These are phyloP conservation scores for Spilarctia lutea DNA, from an alignment of 2,888 invertebrate genomes.

Conservation along the genomic window DNA sequence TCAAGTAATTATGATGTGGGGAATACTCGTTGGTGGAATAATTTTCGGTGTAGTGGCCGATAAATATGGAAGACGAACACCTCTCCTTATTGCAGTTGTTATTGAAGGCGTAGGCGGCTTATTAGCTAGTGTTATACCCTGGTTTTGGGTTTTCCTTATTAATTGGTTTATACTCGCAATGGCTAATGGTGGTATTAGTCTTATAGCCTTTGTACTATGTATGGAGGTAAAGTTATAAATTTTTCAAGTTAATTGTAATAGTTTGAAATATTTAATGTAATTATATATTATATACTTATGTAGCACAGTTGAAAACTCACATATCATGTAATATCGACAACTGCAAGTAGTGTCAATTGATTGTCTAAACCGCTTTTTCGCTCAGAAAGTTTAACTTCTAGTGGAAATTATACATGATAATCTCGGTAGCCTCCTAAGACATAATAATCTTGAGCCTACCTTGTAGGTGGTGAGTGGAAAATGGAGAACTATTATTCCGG, in stretches of 20 bases:
- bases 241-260: neutral
- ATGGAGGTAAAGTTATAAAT: constrained; percentile 78
- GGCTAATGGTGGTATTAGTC: constrained; percentile 88
- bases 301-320: neutral
- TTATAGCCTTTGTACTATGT: constrained; percentile 89
- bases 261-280: neutral
- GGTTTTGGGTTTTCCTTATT: constrained; percentile 84
- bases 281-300: too few species aligned
- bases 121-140: constrained; percentile 83
- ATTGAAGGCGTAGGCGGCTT: constrained; percentile 84
- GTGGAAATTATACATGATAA: too few species aligned
- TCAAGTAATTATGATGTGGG: constrained; percentile 88
- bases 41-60: constrained; percentile 88
- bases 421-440: neutral
- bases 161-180: constrained; percentile 86
- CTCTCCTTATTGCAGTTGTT: constrained; percentile 85
- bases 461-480: constrained; percentile 86
- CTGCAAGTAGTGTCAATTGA: neutral
- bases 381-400: too few species aligned
- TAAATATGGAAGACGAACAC: constrained; percentile 86
- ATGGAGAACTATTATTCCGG: constrained; percentile 87
- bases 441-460: neutral
- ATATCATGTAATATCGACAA: neutral
- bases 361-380: too few species aligned
- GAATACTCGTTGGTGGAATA: constrained; percentile 87